Percentiles rank a stretch among this genome's conserved stretches.
phyloP scores from a whole-genome alignment of 2,888 invertebrate genomes.

The Aphidoletes aphidimyza region DNA sequence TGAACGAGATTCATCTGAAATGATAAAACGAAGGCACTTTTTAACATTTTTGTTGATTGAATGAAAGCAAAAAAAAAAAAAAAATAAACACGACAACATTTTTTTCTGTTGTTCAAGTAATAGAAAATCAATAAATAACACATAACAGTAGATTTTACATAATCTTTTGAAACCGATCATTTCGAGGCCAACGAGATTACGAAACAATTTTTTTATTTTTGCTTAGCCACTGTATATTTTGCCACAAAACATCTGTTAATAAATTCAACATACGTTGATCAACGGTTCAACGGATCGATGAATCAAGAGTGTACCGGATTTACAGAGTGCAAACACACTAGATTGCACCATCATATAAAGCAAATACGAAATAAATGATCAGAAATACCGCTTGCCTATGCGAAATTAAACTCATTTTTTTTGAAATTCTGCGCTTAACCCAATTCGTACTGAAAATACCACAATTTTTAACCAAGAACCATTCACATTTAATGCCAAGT shows the following conservation, averaged over 20 bases:
- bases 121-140: not conserved
- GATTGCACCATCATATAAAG: no score
- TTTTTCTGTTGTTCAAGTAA: not conserved
- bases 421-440: not conserved
- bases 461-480: not conserved
- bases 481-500: conserved; percentile 5
- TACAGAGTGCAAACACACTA: no score
- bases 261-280: no score
- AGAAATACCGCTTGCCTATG: no score
- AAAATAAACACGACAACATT: not conserved
- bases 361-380: no score
- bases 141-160: conserved; percentile 27
- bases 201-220: not conserved
- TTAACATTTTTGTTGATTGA: not conserved
- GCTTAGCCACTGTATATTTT: not conserved
- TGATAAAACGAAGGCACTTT: not conserved
- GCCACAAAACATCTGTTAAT: no score
- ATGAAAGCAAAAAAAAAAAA: not conserved
- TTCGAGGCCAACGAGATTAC: conserved; percentile 10
- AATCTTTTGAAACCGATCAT: not conserved
- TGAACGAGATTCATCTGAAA: conserved; percentile 67
- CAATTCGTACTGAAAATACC: not conserved
- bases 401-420: no score
- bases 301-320: no score
- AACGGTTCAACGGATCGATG: no score